Conservation (phyloP, 2,888 invertebrate genomes). For the Poecilus cupreus region DNA sequence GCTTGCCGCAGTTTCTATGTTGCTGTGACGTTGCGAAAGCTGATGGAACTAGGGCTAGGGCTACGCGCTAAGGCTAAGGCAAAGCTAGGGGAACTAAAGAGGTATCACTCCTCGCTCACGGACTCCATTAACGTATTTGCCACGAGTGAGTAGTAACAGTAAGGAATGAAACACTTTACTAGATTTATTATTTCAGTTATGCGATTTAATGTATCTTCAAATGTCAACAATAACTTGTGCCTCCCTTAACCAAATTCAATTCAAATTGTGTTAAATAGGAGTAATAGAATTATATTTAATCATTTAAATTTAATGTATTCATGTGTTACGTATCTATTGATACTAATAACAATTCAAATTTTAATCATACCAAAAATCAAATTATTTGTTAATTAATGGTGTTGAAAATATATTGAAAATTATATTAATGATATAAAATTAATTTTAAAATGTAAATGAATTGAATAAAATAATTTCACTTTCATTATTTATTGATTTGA, state of each 20-base stretch:
- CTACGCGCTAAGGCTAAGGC: background rate
- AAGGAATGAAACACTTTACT: constrained; percentile 54
- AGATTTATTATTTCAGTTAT: constrained; percentile 58
- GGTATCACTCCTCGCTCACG: constrained; percentile 9
- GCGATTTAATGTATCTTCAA: constrained; percentile 49
- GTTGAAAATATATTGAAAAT: background rate
- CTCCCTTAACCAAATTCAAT: background rate
- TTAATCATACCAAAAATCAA: background rate
- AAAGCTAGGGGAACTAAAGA: background rate
- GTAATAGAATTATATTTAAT: too few species aligned
- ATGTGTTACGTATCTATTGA: too few species aligned
- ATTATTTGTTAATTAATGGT: background rate
- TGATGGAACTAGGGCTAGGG: background rate
- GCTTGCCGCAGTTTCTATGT: too few species aligned
- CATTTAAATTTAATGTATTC: too few species aligned
- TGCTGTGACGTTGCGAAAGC: background rate
- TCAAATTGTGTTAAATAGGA: too few species aligned
- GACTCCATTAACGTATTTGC: constrained; percentile 56
- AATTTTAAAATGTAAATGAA: background rate
- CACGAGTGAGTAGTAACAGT: constrained; percentile 50
- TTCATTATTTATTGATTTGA: background rate
- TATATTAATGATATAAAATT: background rate
- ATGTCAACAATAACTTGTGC: constrained; percentile 41
- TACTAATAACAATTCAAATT: constrained; percentile 5
- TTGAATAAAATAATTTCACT: background rate